These are phyloP conservation scores for Zeugodacus cucurbitae DNA, from an alignment of 1,140 invertebrate genomes.

Conservation along the genomic window DNA sequence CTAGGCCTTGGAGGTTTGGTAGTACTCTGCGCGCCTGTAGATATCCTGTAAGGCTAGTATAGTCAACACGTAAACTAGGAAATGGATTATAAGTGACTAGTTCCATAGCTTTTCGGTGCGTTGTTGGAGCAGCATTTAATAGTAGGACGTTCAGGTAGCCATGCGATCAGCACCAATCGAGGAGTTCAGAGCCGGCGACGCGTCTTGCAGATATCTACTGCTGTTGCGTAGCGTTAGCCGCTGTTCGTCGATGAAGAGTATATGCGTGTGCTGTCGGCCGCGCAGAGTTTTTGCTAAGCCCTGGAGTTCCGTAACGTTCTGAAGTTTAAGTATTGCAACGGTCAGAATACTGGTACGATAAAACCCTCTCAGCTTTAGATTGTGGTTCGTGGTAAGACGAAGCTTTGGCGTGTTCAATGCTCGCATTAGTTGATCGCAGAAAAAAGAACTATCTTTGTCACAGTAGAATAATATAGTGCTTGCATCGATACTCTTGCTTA, in stretches of 20 bases:
- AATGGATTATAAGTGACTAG: too few relatives aligned
- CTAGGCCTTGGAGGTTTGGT: background rate
- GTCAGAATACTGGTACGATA: background rate
- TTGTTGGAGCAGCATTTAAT: too few relatives aligned
- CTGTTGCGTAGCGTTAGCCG: too few relatives aligned
- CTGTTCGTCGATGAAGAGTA: background rate
- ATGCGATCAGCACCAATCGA: too few relatives aligned
- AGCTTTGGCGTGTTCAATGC: background rate
- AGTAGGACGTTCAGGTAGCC: too few relatives aligned
- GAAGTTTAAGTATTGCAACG: background rate
- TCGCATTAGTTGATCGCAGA: background rate
- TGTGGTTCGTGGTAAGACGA: background rate
- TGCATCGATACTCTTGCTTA: background rate
- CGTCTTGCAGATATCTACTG: too few relatives aligned
- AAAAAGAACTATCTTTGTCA: background rate
- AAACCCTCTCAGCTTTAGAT: background rate
- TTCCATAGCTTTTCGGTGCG: too few relatives aligned
- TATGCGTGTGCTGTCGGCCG: background rate
- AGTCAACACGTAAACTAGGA: too few relatives aligned
- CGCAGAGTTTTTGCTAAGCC: background rate
- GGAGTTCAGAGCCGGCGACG: too few relatives aligned
- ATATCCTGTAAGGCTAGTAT: too few relatives aligned
- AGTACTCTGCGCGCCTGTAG: too few relatives aligned
- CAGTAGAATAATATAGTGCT: background rate
- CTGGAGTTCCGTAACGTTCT: background rate